A percentile compares a stretch with the other conserved stretches of the same genome.
Evolutionary conservation across 2,113 vertebrate species (phyloP).

Genomic region (Ia io): DNA sequence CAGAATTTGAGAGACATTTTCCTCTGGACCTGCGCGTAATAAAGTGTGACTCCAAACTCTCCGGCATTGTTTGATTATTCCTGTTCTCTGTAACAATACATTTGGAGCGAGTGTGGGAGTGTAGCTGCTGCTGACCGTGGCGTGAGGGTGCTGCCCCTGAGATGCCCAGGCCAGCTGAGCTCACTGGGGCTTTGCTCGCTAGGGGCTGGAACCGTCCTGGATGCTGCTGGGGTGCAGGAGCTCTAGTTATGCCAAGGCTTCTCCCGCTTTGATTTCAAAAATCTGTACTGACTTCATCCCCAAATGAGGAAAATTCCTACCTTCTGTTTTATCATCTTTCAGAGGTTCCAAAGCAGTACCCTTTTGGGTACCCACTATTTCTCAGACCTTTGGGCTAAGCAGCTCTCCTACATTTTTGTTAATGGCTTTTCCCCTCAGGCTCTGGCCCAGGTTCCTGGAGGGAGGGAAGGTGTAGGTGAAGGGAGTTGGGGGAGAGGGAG

Average conservation of each 20-base stretch:
- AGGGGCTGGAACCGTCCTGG: background rate
- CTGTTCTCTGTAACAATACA: too few relatives aligned
- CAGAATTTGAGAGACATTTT: too few relatives aligned
- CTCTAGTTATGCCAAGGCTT: background rate
- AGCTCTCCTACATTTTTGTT: background rate
- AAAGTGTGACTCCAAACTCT: too few relatives aligned
- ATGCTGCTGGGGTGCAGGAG: background rate
- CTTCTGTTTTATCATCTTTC: background rate
- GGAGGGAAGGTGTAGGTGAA: background rate
- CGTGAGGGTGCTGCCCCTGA: fast-evolving
- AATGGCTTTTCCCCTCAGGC: background rate
- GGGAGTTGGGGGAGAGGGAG: background rate
- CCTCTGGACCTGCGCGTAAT: too few relatives aligned
- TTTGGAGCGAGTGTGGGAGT: background rate
- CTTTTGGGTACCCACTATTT: background rate
- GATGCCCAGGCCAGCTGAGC: background rate
- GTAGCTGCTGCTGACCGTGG: background rate
- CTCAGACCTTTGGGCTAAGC: background rate
- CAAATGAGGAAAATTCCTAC: background rate
- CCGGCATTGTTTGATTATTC: too few relatives aligned
- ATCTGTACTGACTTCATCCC: background rate
- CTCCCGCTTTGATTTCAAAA: background rate
- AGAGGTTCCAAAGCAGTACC: background rate
- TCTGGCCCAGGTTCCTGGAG: background rate
- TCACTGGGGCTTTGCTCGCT: background rate